These are phyloP conservation scores for Mellivora capensis DNA, from an alignment of 2,113 vertebrate genomes.

Conservation along the genomic window DNA sequence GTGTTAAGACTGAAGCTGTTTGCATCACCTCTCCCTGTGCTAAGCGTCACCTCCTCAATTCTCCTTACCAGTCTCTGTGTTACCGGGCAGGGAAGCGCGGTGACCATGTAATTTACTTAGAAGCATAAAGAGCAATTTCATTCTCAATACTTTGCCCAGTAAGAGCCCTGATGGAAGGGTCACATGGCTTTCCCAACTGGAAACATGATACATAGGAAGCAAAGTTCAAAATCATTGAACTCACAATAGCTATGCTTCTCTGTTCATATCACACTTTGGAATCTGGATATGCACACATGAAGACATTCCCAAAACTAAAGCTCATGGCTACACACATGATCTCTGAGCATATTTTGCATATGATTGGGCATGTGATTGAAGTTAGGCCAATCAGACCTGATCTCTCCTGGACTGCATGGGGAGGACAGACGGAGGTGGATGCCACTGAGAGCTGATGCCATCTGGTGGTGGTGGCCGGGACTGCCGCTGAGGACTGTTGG, in stretches of 20 bases:
- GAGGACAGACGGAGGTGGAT: neutral
- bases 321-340: neutral
- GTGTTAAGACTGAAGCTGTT: neutral
- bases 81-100: neutral
- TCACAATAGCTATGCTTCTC: neutral
- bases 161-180: neutral
- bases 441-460: too few species aligned
- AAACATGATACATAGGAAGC: neutral
- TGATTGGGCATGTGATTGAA: neutral
- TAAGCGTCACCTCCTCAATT: neutral
- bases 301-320: neutral
- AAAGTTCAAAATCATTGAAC: neutral
- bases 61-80: neutral
- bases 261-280: neutral
- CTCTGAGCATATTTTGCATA: neutral
- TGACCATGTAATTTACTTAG: neutral
- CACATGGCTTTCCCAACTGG: neutral
- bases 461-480: accelerated
- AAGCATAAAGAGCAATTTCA: neutral
- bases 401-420: neutral
- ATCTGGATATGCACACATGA: neutral
- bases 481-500: neutral
- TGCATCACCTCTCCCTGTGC: neutral
- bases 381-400: neutral
- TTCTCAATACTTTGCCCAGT: neutral